Evolutionary conservation across 2,113 vertebrate genomes (phyloP).

Genomic region (Crypturellus undulatus): DNA sequence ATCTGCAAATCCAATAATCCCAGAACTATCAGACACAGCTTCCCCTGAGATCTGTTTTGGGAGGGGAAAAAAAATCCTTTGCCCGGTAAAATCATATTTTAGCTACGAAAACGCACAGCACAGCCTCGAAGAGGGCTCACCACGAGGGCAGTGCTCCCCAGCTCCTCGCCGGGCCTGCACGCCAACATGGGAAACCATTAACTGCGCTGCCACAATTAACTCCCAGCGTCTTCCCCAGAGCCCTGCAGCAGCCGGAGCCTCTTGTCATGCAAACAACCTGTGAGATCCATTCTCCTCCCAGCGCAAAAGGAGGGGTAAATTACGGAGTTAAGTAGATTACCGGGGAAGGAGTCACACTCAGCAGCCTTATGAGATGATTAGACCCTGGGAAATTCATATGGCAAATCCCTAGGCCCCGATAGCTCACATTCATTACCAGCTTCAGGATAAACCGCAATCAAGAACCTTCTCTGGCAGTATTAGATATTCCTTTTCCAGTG

Average conservation of each 20-base stretch:
- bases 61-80: slow-evolving; percentile 47
- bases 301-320: slow-evolving; percentile 73
- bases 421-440: slow-evolving; percentile 62
- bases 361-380: slow-evolving; percentile 81
- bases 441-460: slow-evolving; percentile 66
- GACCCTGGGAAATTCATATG: slow-evolving; percentile 84
- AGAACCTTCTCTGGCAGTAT: slow-evolving; percentile 48
- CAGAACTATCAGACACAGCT: slow-evolving; percentile 9
- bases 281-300: slow-evolving; percentile 75
- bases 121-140: neutral
- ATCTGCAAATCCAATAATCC: slow-evolving; percentile 46
- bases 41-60: slow-evolving; percentile 9
- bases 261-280: slow-evolving; percentile 86
- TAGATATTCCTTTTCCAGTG: neutral
- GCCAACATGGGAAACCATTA: slow-evolving; percentile 76
- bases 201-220: slow-evolving; percentile 75
- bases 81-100: slow-evolving; percentile 40
- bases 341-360: slow-evolving; percentile 79
- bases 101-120: slow-evolving; percentile 56
- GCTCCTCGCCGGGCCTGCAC: slow-evolving; percentile 61
- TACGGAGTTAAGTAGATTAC: slow-evolving; percentile 86
- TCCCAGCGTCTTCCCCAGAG: slow-evolving; percentile 68
- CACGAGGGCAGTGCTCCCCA: slow-evolving; percentile 54
- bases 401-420: slow-evolving; percentile 68
- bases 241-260: slow-evolving; percentile 74